Evolutionary conservation across 2,888 invertebrate genomes (phyloP), one percentile per base, ranked within the genome.

Genomic region (Cerastis leucographa): DNA sequence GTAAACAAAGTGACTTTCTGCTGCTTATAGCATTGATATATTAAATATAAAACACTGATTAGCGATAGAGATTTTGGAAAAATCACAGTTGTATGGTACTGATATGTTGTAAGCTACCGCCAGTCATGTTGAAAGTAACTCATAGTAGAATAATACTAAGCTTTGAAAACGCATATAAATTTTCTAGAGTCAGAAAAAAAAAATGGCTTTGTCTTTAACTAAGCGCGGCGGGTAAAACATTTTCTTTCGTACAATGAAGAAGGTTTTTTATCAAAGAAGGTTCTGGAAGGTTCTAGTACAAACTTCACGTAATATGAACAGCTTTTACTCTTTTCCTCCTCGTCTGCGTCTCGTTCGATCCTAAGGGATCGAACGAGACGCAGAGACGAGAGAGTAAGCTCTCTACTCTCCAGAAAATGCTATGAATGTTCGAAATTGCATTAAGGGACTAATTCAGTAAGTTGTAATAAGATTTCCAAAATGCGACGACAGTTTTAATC

Each of bases 381-480:
- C n/a, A n/a, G n/a, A n/a, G n/a, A n/a, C n/a, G n/a, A n/a, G n/a
- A n/a, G n/a, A n/a, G n/a, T n/a, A n/a, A n/a, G n/a, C 54, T 69
- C n/a, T 29, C 62, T 46, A 9, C 17, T 49, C 40, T 62, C 17
- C 12, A 70, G 46, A 68, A 61, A 80, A 69, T 19, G 46, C n/a
- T 64, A 35, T n/a, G 35, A 70, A 80, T 76, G 67, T 85, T 44
- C 56, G 22, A 71, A 80, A 80, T 81, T 56, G 56, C 68, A 61
- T 74, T 61, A 79, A 72, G 68, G 25, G 73, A 51, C 56, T 46
- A 54, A 76, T 80, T 85, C 71, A 78, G 76, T 66, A 77, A 84
- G 69, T 83, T 80, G 73, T 88, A 83, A 88, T 73, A 40, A 80
- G 76, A 86, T 87, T 85, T 77, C 56, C 65, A 46, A 78, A 81